Conservation (phyloP, 1,140 invertebrate species). For the Muscidifurax raptorellus region DNA sequence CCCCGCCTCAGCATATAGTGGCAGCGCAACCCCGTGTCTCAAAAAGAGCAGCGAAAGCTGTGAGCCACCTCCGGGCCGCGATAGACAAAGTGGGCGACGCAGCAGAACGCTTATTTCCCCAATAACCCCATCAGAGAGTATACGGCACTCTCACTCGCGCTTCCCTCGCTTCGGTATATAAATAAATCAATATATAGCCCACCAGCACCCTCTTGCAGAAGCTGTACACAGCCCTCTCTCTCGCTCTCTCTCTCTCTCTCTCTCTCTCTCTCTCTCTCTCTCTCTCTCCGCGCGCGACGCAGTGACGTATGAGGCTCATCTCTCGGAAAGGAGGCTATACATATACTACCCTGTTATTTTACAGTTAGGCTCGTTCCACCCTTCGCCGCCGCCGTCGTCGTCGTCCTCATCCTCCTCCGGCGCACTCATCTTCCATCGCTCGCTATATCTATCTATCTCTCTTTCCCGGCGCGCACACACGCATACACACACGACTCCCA, state of each 20-base stretch:
- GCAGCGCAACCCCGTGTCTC: neutral
- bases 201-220: constrained; percentile 55
- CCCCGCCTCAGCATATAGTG: neutral
- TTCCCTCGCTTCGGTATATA: constrained; percentile 61
- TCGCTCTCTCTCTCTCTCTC: constrained; percentile 34
- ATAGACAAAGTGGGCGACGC: constrained; percentile 46
- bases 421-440: constrained; percentile 55
- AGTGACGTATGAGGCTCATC: constrained; percentile 69
- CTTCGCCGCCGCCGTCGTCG: constrained; percentile 63
- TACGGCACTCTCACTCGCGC: constrained; percentile 56
- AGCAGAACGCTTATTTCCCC: constrained; percentile 59
- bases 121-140: constrained; percentile 69
- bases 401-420: constrained; percentile 59
- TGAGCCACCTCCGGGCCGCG: neutral
- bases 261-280: constrained; percentile 43
- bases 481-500: constrained; percentile 67
- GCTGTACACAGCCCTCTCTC: constrained; percentile 52
- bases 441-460: neutral
- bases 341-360: constrained; percentile 71
- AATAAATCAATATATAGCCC: constrained; percentile 75
- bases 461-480: neutral
- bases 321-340: constrained; percentile 55
- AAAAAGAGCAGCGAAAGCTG: neutral
- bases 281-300: constrained; percentile 35
- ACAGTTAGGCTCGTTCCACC: constrained; percentile 71